Evolutionary conservation across 2,113 vertebrate species (phyloP).

Genomic region (Aptenodytes patagonicus): DNA sequence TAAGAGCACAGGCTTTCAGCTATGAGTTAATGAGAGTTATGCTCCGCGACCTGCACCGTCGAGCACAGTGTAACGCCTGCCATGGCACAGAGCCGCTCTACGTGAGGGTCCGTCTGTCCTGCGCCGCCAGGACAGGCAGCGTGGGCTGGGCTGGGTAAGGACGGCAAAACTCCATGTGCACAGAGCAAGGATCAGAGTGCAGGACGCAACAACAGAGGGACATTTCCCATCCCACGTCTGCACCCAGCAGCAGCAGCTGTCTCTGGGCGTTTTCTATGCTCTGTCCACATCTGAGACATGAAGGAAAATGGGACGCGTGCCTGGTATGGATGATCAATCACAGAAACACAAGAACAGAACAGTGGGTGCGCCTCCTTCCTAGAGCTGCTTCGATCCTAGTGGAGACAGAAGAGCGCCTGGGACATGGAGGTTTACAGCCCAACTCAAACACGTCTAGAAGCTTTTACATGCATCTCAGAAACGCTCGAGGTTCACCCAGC

Average conservation of each 20-base stretch:
- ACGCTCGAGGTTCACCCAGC: fast-evolving
- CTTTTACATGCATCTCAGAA: background rate
- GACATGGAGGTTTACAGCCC: background rate
- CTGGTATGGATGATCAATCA: fast-evolving
- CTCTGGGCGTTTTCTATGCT: background rate
- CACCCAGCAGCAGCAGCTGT: background rate
- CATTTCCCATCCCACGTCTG: background rate
- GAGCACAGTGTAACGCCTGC: fast-evolving
- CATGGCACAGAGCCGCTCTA: fast-evolving
- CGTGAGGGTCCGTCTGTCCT: fast-evolving
- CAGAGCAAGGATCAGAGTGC: background rate
- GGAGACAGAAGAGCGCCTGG: background rate
- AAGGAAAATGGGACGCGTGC: fast-evolving
- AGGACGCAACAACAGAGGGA: background rate
- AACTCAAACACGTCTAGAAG: background rate
- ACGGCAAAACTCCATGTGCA: fast-evolving
- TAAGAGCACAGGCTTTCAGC: background rate
- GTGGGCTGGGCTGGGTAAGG: background rate
- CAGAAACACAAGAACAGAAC: background rate
- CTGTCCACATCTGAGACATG: background rate
- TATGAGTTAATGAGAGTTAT: background rate
- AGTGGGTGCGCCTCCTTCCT: background rate
- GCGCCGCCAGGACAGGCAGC: fast-evolving
- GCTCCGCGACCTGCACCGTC: background rate
- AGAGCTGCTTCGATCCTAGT: background rate